Percentiles rank a stretch among this genome's conserved stretches.
Conservation (phyloP, 1,140 invertebrate genomes). For the Aphelinus atriplicis region DNA sequence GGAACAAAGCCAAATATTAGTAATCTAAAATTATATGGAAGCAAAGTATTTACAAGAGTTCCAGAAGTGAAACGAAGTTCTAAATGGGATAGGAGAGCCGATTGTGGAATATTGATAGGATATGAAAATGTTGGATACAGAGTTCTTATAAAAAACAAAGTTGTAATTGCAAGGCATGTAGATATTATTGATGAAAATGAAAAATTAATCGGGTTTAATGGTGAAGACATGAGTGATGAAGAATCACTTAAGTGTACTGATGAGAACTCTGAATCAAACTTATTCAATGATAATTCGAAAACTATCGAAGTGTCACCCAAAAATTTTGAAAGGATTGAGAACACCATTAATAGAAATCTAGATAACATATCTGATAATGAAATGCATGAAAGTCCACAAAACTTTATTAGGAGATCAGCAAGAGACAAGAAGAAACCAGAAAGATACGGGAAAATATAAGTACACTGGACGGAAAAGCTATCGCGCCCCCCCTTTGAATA, state of each 20-base stretch:
- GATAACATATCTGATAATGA: constrained; percentile 4
- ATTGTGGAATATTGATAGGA: constrained; percentile 42
- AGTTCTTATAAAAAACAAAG: constrained; percentile 17
- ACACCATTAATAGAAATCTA: constrained; percentile 36
- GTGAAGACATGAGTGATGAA: not conserved
- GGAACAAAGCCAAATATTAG: constrained; percentile 5
- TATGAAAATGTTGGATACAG: constrained; percentile 44
- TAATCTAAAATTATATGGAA: constrained; percentile 13
- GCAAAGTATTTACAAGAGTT: constrained; percentile 29
- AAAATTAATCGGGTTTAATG: not conserved
- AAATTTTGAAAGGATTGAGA: constrained; percentile 1
- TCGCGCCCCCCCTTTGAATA: too few species aligned
- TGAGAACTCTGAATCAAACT: not conserved
- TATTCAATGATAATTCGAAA: constrained; percentile 37
- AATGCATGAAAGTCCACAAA: too few species aligned
- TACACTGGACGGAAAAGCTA: too few species aligned
- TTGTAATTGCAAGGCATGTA: constrained; percentile 9
- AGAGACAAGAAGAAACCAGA: constrained; percentile 11
- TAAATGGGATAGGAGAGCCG: constrained; percentile 44
- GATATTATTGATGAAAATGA: constrained; percentile 1
- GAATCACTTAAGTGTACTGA: constrained; percentile 34
- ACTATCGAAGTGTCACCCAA: not conserved
- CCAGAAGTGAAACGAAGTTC: constrained; percentile 41
- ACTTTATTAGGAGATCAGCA: constrained; percentile 25
- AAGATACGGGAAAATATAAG: not conserved